Percentiles rank a stretch among this genome's conserved stretches.
phyloP scores from a whole-genome alignment of 2,888 invertebrate species.

The Auanema sp. region DNA sequence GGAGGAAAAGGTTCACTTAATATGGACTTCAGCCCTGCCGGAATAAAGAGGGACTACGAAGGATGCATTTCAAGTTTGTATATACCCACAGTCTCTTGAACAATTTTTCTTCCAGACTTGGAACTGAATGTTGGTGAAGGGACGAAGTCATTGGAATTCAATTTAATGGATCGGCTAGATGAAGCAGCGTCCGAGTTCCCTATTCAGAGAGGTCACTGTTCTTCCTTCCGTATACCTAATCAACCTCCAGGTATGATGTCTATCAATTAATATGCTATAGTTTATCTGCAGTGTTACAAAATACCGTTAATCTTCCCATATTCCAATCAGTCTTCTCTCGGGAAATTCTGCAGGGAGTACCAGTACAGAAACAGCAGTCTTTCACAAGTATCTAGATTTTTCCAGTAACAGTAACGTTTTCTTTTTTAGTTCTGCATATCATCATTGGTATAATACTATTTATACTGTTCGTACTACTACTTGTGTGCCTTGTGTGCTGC shows the following conservation, averaged over 20 bases:
- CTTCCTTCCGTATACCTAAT: constrained; percentile 31
- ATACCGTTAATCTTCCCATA: background rate
- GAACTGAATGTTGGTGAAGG: background rate
- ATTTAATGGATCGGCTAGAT: constrained; percentile 8
- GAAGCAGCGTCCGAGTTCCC: constrained; percentile 2
- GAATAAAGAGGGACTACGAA: constrained; percentile 25
- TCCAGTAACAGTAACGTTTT: background rate
- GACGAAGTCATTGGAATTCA: background rate
- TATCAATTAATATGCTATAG: background rate
- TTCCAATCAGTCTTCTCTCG: background rate
- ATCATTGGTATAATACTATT: constrained; percentile 9
- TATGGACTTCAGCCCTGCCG: background rate
- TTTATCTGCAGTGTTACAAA: background rate
- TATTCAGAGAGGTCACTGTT: constrained; percentile 19
- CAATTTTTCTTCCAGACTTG: background rate
- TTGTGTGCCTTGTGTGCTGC: constrained; percentile 12
- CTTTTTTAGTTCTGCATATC: constrained; percentile 9
- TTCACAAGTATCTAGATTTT: background rate
- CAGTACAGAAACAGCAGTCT: background rate
- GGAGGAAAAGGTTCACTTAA: constrained; percentile 23
- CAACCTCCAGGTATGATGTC: constrained; percentile 22
- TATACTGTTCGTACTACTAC: constrained; percentile 5
- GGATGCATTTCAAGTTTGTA: constrained; percentile 44
- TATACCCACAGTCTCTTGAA: background rate
- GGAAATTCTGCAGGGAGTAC: background rate